Evolutionary conservation across 1,140 invertebrate species (phyloP).

Genomic region (Zaprionus vittiger): DNA sequence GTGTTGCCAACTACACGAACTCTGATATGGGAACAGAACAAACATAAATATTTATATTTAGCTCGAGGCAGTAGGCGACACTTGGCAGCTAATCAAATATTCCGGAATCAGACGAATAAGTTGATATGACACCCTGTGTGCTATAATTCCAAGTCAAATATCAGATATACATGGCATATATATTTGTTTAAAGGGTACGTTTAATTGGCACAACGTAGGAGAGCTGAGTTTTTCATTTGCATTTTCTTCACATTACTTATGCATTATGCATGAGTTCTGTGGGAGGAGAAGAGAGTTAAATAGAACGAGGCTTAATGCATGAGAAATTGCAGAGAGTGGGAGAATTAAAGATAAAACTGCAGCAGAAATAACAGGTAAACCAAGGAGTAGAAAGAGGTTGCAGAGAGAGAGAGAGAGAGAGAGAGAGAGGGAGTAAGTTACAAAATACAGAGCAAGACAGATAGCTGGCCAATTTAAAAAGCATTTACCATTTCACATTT

Average conservation of each 20-base stretch:
- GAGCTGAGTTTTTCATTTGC: background rate
- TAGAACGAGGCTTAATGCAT: background rate
- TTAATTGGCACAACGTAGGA: background rate
- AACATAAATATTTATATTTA: constrained; percentile 74
- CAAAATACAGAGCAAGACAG: background rate
- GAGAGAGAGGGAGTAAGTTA: background rate
- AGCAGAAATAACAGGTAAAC: background rate
- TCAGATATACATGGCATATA: background rate
- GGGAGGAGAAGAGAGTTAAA: background rate
- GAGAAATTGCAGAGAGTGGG: background rate
- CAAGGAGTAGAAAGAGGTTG: background rate
- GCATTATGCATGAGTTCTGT: background rate
- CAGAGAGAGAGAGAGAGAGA: background rate
- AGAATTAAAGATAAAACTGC: background rate
- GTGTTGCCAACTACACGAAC: constrained; percentile 61
- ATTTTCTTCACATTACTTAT: background rate
- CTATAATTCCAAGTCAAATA: constrained; percentile 13
- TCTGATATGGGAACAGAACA: constrained; percentile 44
- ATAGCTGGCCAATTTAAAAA: background rate
- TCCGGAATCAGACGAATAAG: background rate
- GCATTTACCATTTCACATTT: background rate
- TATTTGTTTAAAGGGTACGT: background rate
- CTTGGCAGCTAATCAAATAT: constrained; percentile 67
- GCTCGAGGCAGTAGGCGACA: constrained; percentile 62
- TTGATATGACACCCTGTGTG: background rate